Evolutionary conservation across 2,113 vertebrate species (phyloP).

Genomic region (Dipodomys stephensi): DNA sequence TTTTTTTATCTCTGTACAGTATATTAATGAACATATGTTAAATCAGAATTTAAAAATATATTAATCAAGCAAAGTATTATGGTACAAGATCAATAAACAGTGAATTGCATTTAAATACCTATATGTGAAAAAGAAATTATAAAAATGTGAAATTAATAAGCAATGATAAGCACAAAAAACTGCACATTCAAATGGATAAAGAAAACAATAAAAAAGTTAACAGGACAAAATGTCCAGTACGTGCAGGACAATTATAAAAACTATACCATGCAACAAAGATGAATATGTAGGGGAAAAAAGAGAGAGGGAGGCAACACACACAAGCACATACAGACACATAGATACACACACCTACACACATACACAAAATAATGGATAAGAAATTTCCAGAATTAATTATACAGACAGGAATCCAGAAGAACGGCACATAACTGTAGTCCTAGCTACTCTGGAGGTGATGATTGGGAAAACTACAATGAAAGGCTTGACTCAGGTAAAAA

Average conservation of each 20-base stretch:
- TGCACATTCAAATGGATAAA: slow-evolving; percentile 4
- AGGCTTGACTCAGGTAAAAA: too few relatives aligned
- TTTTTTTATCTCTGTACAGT: not conserved
- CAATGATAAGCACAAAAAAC: not conserved
- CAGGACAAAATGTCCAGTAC: not conserved
- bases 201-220: not conserved
- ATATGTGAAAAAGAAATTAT: not conserved
- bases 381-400: slow-evolving; percentile 30
- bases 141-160: not conserved
- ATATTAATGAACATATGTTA: not conserved
- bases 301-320: not conserved
- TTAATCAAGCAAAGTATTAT: not conserved
- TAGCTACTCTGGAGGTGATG: too few relatives aligned
- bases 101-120: not conserved
- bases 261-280: not conserved
- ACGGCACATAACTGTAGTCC: too few relatives aligned
- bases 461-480: too few relatives aligned
- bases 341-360: not conserved
- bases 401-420: not conserved
- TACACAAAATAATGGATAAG: not conserved
- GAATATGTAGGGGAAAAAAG: not conserved
- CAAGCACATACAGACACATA: not conserved
- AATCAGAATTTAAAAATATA: slow-evolving; percentile 13
- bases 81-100: not conserved
- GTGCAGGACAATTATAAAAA: not conserved